Evolutionary conservation across 1,140 invertebrate genomes (phyloP).

Genomic region (Drosophila melanogaster): DNA sequence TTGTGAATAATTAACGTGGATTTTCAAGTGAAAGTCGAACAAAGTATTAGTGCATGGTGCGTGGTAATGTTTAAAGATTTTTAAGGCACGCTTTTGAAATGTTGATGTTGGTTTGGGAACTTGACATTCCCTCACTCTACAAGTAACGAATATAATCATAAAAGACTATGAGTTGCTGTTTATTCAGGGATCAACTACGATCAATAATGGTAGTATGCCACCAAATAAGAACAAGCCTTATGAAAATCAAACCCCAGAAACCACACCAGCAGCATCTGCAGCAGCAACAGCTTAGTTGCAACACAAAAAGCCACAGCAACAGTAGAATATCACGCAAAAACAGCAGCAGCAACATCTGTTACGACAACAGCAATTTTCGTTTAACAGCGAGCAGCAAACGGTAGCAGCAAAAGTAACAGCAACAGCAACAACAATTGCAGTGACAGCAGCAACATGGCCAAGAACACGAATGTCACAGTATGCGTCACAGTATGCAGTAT

Average conservation of each 20-base stretch:
- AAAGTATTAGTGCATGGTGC: too few relatives aligned
- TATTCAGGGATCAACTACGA: too few relatives aligned
- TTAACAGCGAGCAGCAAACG: neutral
- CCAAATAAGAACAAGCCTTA: neutral
- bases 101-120: too few relatives aligned
- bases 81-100: conserved; percentile 19
- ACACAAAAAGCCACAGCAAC: conserved; percentile 17
- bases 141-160: too few relatives aligned
- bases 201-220: neutral
- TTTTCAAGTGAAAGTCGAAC: neutral
- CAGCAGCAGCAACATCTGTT: neutral
- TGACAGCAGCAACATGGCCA: conserved; percentile 13
- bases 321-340: neutral
- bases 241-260: neutral
- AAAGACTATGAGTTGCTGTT: too few relatives aligned
- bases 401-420: neutral
- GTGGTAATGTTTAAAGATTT: neutral
- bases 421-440: conserved; percentile 13
- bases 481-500: conserved; percentile 12
- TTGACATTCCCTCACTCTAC: too few relatives aligned
- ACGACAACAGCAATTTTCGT: neutral
- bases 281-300: neutral
- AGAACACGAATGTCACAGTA: conserved; percentile 20
- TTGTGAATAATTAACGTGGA: neutral
- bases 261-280: conserved; percentile 18